Conservation (phyloP, 2,113 vertebrate species). For the Colinus virginianus region DNA sequence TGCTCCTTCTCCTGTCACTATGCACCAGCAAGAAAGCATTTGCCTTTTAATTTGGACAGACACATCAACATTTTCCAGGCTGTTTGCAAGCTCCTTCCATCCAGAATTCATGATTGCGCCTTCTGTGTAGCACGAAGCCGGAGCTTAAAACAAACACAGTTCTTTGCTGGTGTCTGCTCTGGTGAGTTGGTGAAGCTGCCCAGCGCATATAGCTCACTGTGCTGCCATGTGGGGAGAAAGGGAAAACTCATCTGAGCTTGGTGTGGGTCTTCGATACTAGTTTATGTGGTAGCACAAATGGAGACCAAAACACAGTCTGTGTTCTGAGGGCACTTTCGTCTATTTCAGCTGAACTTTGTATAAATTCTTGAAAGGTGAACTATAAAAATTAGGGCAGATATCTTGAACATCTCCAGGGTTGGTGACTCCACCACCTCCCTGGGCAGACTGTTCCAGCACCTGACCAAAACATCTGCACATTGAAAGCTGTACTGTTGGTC, state of each 20-base stretch:
- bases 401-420: too few species aligned
- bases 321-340: background rate
- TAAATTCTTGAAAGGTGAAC: background rate
- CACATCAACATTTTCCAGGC: accelerated
- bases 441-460: too few species aligned
- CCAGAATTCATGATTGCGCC: accelerated
- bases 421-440: too few species aligned
- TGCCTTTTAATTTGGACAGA: background rate
- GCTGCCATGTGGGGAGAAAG: accelerated
- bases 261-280: background rate
- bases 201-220: accelerated
- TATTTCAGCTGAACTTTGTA: background rate
- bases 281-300: background rate
- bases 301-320: background rate
- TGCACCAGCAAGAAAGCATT: background rate
- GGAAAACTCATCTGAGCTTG: background rate
- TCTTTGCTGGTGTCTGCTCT: background rate
- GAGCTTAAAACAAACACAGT: background rate
- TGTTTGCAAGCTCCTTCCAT: background rate
- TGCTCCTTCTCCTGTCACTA: too few species aligned
- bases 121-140: background rate
- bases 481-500: background rate
- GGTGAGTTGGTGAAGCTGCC: background rate
- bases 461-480: background rate
- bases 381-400: background rate